Evolutionary conservation across 2,797 vertebrate species (phyloP), one percentile per base, ranked within the genome.

Genomic region (Urosaurus nigricauda): DNA sequence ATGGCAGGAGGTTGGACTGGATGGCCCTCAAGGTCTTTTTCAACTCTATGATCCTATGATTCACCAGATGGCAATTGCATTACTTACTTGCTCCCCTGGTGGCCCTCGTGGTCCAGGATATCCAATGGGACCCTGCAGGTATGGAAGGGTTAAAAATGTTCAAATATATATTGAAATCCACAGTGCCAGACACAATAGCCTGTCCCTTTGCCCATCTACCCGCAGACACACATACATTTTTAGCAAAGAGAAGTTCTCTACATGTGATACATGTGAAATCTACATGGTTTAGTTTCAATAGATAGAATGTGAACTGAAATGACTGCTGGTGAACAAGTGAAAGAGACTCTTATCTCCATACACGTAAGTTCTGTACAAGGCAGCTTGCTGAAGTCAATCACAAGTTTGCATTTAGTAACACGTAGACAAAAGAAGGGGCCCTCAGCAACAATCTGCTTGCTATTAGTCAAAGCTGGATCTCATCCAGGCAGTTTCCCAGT

Each of bases 21-120:
- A 51, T 51, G 47, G 47, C 7, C 47, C 47, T 51, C 9, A 9
- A 43, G 7, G 47, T 51, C 47, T 51, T 9, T 51, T 51, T 8
- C 7, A 51, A 51, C 47, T 51, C 47, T 51, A 43, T 43, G 7
- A 51, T 51, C 9, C 47, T 51, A 51, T 51, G 47, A 51, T 51
- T 51, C 9, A 8, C 47, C 40, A 82, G 84, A 37, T 51, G 26
- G 29, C 37, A 84, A 6, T 63, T 74, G 43, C 8, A 88, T 3
- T 32, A 92, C 96, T 95, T 94, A 98, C 98, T 95, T 97, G 98
- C 91, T 98, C 98, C 90, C 98, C 98, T 91, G 26, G 96, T 12
- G 91, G 95, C 78, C 98, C 98, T 6, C 53, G 92, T 84, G 94
- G 95, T 26, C 98, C 98, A 8, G 87, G 92, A 96, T 98, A 95